Percentiles rank a stretch among this genome's conserved stretches.
These are phyloP conservation scores for Colius striatus DNA, from an alignment of 2,113 vertebrate genomes.

Conservation along the genomic window DNA sequence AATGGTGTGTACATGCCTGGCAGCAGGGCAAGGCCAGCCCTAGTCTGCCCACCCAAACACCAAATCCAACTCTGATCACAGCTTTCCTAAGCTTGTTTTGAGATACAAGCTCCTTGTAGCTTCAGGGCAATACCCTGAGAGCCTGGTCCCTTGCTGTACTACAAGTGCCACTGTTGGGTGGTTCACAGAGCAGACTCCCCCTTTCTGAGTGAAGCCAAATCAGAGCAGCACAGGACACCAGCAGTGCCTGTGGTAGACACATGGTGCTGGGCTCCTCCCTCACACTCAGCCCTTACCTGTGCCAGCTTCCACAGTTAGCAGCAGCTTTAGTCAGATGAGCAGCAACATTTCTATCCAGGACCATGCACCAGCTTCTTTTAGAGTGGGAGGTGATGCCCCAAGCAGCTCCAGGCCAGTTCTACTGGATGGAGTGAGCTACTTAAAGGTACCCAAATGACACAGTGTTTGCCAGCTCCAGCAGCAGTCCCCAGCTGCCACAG, in stretches of 20 bases:
- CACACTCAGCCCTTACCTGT: not conserved
- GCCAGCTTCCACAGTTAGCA: not conserved
- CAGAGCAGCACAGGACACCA: not conserved
- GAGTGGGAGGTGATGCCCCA: not conserved
- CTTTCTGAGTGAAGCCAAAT: not conserved
- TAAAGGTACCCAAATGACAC: not conserved
- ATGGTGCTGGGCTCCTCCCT: not conserved
- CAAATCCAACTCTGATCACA: too few relatives aligned
- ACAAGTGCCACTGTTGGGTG: fast-evolving
- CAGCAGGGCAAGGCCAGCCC: not conserved
- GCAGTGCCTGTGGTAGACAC: not conserved
- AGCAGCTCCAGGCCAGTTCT: not conserved
- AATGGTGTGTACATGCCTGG: too few relatives aligned
- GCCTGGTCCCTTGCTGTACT: not conserved
- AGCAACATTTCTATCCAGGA: not conserved
- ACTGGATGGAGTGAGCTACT: not conserved
- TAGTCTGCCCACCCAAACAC: too few relatives aligned
- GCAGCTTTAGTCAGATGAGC: not conserved
- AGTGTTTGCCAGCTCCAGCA: not conserved
- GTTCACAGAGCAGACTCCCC: not conserved
- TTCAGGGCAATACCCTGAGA: not conserved
- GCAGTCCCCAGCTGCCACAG: not conserved
- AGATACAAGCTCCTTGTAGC: not conserved
- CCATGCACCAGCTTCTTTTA: not conserved
- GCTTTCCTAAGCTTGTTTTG: too few relatives aligned